Percentiles rank a stretch among this genome's conserved stretches.
These are phyloP conservation scores for Acestrorhynchus altus DNA, from an alignment of 2,797 vertebrate genomes.

Conservation along the genomic window DNA sequence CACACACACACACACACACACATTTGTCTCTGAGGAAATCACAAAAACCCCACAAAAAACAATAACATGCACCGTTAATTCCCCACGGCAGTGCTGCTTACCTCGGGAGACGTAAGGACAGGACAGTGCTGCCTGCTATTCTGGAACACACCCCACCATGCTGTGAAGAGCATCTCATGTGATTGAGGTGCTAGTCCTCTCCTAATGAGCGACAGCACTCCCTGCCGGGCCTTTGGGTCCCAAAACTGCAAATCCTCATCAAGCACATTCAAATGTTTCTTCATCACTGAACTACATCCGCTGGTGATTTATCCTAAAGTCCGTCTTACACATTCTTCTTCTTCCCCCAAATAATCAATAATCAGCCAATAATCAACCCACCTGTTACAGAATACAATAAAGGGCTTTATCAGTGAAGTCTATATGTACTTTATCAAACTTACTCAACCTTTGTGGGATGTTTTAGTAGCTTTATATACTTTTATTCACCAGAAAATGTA, in stretches of 20 bases:
- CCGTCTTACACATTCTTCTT: no score
- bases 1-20: not conserved
- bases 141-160: conserved; percentile 2
- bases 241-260: not conserved
- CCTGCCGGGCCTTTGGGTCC: not conserved
- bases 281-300: not conserved
- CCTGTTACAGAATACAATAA: no score
- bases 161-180: not conserved
- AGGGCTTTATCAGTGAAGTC: no score
- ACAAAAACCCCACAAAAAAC: conserved; percentile 66
- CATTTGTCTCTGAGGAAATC: conserved; percentile 65
- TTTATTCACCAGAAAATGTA: no score
- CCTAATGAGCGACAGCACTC: conserved; percentile 38
- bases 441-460: no score
- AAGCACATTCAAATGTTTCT: conserved; percentile 9
- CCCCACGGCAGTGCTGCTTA: conserved; percentile 60
- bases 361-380: no score
- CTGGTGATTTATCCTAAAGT: not conserved
- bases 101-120: conserved; percentile 17
- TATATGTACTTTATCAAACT: no score
- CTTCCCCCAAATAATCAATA: no score
- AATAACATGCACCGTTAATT: conserved; percentile 70
- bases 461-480: no score
- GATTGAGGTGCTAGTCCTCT: conserved; percentile 31
- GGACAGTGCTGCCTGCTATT: not conserved